Conservation (phyloP, 2,797 vertebrate genomes). For the Ctenosaura bakeri region DNA sequence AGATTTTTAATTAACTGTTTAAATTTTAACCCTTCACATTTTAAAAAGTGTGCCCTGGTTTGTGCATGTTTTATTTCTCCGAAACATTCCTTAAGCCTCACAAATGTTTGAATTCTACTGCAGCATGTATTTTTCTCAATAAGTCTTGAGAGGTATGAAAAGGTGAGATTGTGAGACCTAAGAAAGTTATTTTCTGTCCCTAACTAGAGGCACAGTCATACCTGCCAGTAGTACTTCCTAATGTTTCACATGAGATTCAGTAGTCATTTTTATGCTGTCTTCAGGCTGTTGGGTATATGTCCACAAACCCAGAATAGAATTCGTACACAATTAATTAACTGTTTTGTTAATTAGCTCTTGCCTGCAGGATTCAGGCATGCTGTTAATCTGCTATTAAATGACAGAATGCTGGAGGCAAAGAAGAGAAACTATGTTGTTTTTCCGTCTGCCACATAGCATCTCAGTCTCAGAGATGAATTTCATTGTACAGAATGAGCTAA, state of each 20-base stretch:
- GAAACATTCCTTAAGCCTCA: no score
- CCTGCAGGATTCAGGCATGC: background rate
- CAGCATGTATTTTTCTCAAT: no score
- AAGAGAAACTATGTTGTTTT: background rate
- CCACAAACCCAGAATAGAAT: constrained; percentile 25
- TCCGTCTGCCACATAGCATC: background rate
- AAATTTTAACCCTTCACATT: no score
- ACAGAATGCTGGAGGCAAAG: background rate
- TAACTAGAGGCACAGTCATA: background rate
- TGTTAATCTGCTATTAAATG: background rate
- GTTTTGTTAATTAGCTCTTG: constrained; percentile 13
- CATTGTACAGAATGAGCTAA: background rate
- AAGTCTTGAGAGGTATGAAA: no score
- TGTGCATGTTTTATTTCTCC: no score
- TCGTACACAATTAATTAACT: background rate
- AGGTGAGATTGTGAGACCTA: no score
- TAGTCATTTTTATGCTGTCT: constrained; percentile 20
- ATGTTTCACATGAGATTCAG: constrained; percentile 19
- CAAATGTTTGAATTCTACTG: no score
- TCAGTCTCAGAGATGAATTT: background rate
- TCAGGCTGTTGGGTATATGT: background rate
- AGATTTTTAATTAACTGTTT: no score
- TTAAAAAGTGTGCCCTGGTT: no score
- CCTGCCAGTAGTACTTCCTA: constrained; percentile 29
- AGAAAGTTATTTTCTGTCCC: background rate